A percentile compares a stretch with the other conserved stretches of the same genome.
These are phyloP conservation scores for Hydrophis major DNA, from an alignment of 2,797 vertebrate species.

Conservation along the genomic window DNA sequence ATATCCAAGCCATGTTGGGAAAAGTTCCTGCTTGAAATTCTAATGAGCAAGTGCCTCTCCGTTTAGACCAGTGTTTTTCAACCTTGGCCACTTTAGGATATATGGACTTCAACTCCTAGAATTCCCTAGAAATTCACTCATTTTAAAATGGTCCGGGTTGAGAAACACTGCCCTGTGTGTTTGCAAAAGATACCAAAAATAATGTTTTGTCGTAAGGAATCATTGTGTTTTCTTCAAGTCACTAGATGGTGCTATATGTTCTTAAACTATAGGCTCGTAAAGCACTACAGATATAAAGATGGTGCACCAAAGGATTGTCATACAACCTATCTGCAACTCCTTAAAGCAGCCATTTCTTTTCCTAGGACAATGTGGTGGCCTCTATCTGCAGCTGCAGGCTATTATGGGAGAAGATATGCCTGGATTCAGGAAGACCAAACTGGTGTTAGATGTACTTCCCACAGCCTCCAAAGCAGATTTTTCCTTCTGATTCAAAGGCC, in stretches of 20 bases:
- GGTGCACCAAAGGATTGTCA: not conserved
- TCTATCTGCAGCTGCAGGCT: not conserved
- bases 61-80: not conserved
- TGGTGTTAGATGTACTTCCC: not conserved
- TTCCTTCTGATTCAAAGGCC: not conserved
- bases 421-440: not conserved
- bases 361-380: not conserved
- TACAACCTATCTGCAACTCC: not conserved
- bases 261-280: not conserved
- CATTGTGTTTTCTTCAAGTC: not conserved
- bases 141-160: not conserved
- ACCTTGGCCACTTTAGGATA: not conserved
- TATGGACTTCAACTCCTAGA: not conserved
- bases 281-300: not conserved
- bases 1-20: not conserved
- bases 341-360: not conserved
- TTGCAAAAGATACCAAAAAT: not conserved
- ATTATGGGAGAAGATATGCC: not conserved
- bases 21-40: not conserved
- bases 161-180: not conserved
- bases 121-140: not conserved
- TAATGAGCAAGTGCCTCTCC: not conserved
- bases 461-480: not conserved
- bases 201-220: not conserved
- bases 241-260: conserved; percentile 20